These are phyloP conservation scores for Melanostigma gelatinosum DNA, from an alignment of 2,113 vertebrate genomes.

Conservation along the genomic window DNA sequence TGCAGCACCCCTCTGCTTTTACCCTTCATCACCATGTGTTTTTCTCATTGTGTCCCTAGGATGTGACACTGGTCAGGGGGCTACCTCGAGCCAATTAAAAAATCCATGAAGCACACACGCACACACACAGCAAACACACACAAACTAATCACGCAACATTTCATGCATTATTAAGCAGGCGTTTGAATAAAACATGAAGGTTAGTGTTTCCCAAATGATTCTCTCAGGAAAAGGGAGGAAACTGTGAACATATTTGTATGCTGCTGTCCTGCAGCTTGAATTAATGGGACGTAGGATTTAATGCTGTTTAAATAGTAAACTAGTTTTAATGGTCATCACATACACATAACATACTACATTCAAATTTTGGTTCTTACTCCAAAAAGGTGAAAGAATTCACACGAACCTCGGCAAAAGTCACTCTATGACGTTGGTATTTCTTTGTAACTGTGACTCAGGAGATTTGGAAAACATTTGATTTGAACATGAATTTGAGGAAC, in stretches of 20 bases:
- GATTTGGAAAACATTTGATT: conserved; percentile 45
- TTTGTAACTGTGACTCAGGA: conserved; percentile 26
- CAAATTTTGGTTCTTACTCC: not conserved
- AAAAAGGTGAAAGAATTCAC: not conserved
- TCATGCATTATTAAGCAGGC: conserved; percentile 66
- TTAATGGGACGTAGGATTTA: conserved; percentile 28
- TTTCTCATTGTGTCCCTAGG: conserved; percentile 31
- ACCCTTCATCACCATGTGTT: conserved; percentile 21
- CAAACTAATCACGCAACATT: conserved; percentile 42
- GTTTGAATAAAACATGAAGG: conserved; percentile 72
- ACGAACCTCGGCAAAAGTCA: conserved; percentile 5
- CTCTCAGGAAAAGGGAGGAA: conserved; percentile 29
- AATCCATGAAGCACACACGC: conserved; percentile 31
- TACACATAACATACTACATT: not conserved
- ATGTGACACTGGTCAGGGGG: conserved; percentile 51
- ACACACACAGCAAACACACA: conserved; percentile 5
- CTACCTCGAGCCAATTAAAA: conserved; percentile 47
- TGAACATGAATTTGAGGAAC: conserved; percentile 12
- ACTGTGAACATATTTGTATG: conserved; percentile 45
- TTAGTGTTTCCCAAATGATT: conserved; percentile 66
- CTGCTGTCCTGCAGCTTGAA: conserved; percentile 39
- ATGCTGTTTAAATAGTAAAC: conserved; percentile 16
- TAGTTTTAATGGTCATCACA: not conserved
- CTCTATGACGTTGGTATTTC: conserved; percentile 7
- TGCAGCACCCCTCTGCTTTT: not conserved